phyloP scores from a whole-genome alignment of 92 coral and sea anemone genomes.

The Phymanthus crucifer region DNA sequence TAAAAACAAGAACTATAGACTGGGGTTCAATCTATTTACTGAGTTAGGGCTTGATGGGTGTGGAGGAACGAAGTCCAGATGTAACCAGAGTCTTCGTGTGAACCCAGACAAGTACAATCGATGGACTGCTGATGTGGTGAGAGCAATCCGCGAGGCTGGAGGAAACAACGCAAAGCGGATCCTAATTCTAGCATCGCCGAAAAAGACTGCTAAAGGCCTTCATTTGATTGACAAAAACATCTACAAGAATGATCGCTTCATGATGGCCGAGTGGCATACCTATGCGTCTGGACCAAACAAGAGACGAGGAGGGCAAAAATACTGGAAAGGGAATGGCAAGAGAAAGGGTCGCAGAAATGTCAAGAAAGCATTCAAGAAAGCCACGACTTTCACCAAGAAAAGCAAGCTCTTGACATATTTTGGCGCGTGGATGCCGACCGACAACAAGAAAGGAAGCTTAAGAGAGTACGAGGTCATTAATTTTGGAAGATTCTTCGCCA shows the following conservation, averaged over 20 bases:
- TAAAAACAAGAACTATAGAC: slow-evolving; percentile 54
- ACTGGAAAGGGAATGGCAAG: slow-evolving; percentile 66
- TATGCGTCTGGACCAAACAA: slow-evolving; percentile 79
- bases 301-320: slow-evolving; percentile 38
- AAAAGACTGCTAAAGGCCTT: slow-evolving; percentile 42
- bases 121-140: slow-evolving; percentile 61
- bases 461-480: slow-evolving; percentile 56
- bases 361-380: slow-evolving; percentile 25
- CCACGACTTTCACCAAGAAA: slow-evolving; percentile 15
- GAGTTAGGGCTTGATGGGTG: slow-evolving; percentile 71
- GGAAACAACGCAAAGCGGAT: slow-evolving; percentile 57
- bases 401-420: slow-evolving; percentile 50
- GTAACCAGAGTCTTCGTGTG: slow-evolving; percentile 49
- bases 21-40: slow-evolving; percentile 77
- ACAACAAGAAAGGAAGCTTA: slow-evolving; percentile 44
- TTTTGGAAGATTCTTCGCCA: slow-evolving; percentile 59
- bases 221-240: slow-evolving; percentile 41
- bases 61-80: slow-evolving; percentile 3
- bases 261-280: slow-evolving; percentile 71
- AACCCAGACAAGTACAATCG: slow-evolving; percentile 50
- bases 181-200: slow-evolving; percentile 63
- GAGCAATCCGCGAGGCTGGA: slow-evolving; percentile 51
- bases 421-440: slow-evolving; percentile 80
- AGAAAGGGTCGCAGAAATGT: slow-evolving; percentile 35
- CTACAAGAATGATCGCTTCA: slow-evolving; percentile 41